Base-by-base conservation (phyloP, 2,888 invertebrate genomes). In the Formica aserva region DNA sequence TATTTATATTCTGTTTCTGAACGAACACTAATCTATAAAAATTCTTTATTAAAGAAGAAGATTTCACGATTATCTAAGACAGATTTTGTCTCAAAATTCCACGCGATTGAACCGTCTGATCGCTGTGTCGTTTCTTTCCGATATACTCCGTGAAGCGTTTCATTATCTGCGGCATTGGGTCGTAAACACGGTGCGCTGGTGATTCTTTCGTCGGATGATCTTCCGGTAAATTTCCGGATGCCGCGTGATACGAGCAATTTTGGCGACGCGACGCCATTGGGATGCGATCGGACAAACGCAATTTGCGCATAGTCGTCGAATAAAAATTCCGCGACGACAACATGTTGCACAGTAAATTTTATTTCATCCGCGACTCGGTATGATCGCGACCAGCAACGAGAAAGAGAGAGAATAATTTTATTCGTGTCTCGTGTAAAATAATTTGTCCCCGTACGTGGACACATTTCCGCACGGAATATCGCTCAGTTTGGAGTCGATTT, bases 381-480 rank as follows among this genome's bases (percentile, higher is more conserved):
- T 86, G 83, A 75, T 66, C 60, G 65, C 86, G 55, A 38, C 62
- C 66, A 65, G 81, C 71, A 72, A 69, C 76, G 84, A 84, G 82
- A 86, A 86, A 77, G 55, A 52, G 32, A 32, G 78, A 57, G 83
- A 69, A 75, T 85, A 85, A 83, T 87, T 85, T 85, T 82, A 60
- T 72, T 76, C 87, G 80, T 76, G 82, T 87, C 87, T 83, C 85
- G 87, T 78, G 75, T 87, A 84, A 86, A 85, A 87, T 87, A 87
- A 87, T 87, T 87, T 85, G 83, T 80, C 60, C 52, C 67, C 74
- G 57, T 9, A 11, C 15, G 9, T 29, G 45, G 18, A 3, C 29
- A 3, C 29, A 11, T 69, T 48, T 32, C 32, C 1, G 52, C 38
- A 55, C 3, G 67, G 29, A 67, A 18, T 26, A 15, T 15, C 26